phyloP scores from a whole-genome alignment of 2,797 vertebrate species.

The Caiman crocodilus region DNA sequence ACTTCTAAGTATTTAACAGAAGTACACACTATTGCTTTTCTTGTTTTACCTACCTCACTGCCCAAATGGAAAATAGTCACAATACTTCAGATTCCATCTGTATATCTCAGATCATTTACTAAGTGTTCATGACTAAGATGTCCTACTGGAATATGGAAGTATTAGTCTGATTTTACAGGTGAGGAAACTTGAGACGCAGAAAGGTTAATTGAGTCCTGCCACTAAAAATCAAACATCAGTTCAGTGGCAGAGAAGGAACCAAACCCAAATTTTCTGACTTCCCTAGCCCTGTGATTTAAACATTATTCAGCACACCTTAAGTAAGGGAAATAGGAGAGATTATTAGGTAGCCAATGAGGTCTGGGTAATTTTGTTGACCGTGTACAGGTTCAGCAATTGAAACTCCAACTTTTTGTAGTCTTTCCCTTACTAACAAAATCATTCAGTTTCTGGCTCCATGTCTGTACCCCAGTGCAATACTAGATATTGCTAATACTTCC shows the following conservation, averaged over 20 bases:
- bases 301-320: too few relatives aligned
- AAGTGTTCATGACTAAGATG: not conserved
- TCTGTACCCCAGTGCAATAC: not conserved
- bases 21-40: not conserved
- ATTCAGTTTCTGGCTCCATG: not conserved
- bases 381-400: not conserved
- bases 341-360: not conserved
- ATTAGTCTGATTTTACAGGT: not conserved
- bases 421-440: not conserved
- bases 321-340: not conserved
- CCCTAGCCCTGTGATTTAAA: not conserved
- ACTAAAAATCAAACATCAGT: not conserved
- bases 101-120: not conserved
- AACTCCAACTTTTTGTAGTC: not conserved
- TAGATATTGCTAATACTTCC: not conserved
- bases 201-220: not conserved
- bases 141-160: accelerated
- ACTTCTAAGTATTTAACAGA: too few relatives aligned
- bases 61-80: not conserved
- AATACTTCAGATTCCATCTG: not conserved
- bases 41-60: not conserved
- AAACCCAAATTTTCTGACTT: not conserved
- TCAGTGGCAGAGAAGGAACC: not conserved
- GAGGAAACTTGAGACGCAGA: not conserved
- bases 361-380: not conserved